A percentile compares a stretch with the other conserved stretches of the same genome.
Conservation (phyloP, 1,140 invertebrate species). For the Scaptodrosophila lebanonensis region DNA sequence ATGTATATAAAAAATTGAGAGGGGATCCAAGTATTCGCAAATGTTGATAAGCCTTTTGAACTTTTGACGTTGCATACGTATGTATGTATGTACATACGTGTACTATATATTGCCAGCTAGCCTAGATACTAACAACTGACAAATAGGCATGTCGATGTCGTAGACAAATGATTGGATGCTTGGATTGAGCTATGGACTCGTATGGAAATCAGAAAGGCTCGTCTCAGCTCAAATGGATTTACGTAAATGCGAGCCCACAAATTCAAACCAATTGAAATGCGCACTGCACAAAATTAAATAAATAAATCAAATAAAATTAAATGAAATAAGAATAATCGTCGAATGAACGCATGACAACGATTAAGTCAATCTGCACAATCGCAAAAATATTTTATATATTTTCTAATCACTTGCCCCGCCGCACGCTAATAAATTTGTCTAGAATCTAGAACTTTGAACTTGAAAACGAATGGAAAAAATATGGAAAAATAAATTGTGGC, state of each 20-base stretch:
- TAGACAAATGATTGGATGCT: too few relatives aligned
- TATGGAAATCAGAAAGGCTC: too few relatives aligned
- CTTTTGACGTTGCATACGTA: neutral
- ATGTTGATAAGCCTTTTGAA: slow-evolving; percentile 31
- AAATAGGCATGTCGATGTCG: too few relatives aligned
- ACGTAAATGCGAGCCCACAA: too few relatives aligned
- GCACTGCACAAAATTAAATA: too few relatives aligned
- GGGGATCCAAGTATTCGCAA: slow-evolving; percentile 26
- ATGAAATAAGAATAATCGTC: too few relatives aligned
- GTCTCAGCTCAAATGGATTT: too few relatives aligned
- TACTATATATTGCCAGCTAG: too few relatives aligned
- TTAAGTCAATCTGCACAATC: slow-evolving; percentile 3
- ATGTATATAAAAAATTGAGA: slow-evolving; percentile 35
- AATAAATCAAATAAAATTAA: too few relatives aligned
- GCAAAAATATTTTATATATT: neutral
- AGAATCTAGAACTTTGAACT: slow-evolving; percentile 49
- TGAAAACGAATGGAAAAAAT: slow-evolving; percentile 12
- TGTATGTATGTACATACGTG: neutral
- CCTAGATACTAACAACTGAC: too few relatives aligned
- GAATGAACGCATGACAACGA: slow-evolving; percentile 3
- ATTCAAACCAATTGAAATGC: too few relatives aligned
- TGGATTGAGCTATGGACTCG: too few relatives aligned
- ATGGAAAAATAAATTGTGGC: slow-evolving; percentile 14
- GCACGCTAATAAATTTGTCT: slow-evolving; percentile 27
- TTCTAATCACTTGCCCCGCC: slow-evolving; percentile 5